Conservation (phyloP, 2,888 invertebrate species). For the Ellobium chinense region DNA sequence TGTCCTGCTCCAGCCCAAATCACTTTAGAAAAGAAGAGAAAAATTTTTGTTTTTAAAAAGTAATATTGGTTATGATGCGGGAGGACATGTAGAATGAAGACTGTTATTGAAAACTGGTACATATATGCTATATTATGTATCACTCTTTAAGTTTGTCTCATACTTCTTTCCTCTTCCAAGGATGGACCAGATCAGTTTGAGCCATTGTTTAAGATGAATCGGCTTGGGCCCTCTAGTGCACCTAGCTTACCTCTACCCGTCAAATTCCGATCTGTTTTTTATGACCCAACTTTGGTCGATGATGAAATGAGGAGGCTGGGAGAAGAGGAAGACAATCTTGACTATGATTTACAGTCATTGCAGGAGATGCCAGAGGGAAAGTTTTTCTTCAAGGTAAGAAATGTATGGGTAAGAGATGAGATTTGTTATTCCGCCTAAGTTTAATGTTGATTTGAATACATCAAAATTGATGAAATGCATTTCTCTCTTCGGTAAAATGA, state of each 20-base stretch:
- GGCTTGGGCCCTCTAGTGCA: neutral
- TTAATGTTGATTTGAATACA: neutral
- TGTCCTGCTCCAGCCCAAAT: too few relatives aligned
- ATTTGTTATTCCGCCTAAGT: neutral
- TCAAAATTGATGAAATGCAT: too few relatives aligned
- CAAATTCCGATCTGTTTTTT: conserved; percentile 19
- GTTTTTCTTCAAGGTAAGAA: conserved; percentile 26
- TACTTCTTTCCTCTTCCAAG: neutral
- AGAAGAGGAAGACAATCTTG: neutral
- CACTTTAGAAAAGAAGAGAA: too few relatives aligned
- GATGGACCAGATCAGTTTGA: conserved; percentile 19
- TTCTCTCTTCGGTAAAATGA: too few relatives aligned
- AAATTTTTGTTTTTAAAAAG: too few relatives aligned
- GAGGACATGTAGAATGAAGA: too few relatives aligned
- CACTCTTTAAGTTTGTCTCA: too few relatives aligned
- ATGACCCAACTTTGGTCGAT: conserved; percentile 1
- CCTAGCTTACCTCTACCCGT: conserved; percentile 13
- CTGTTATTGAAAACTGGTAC: too few relatives aligned
- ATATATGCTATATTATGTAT: too few relatives aligned
- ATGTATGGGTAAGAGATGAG: neutral
- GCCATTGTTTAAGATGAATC: conserved; percentile 29
- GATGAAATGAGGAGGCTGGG: neutral
- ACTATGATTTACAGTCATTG: neutral
- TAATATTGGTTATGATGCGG: too few relatives aligned
- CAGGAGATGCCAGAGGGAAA: neutral